Base-by-base conservation (phyloP, 2,888 invertebrate species). In the Mamestra brassicae region DNA sequence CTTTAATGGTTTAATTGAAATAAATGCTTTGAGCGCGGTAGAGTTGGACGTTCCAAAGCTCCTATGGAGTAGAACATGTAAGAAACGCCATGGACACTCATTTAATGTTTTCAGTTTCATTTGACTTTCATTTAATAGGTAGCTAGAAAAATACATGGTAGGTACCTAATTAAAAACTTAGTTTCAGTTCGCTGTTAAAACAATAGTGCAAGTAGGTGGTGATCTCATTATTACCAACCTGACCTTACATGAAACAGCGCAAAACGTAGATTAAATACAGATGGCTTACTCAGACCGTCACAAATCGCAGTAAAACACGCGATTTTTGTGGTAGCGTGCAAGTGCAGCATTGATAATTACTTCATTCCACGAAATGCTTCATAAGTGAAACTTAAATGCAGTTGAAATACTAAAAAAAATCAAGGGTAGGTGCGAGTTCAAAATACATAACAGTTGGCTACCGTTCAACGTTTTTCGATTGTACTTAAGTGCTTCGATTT, bases 281-380 rank as follows among this genome's bases (percentile, higher is more conserved):
- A 80, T 68, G 80, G 67, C 61, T 83, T 58, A 83, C 76, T 83
- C 58, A 11, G 57, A 67, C 34, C 50, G 65, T 77, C 36, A 77
- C 76, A 73, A 77, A 85, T 67, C 54, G 73, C 55, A 58, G 15
- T 1, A 54, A 15, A 72, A 57, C 86, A 86, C 76, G 87, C 85
- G 61, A 84, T 13, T 55, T n/a, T 13, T 5, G n/a, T 54, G 26
- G 7, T 75, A 38, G 74, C 86, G 76, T 78, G 76, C 71, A 62
- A 65, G 55, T 71, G 60, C 71, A 74, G 58, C 47, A 10, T 68
- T 73, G 57, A 71, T 78, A 80, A 85, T 85, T 78, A 79, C 83
- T 81, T 69, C 63, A 76, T 76, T 64, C 58, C 81, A 86, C 77
- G 85, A 81, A 58, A 68, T 55, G 61, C 74, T 79, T 74, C 26